phyloP scores from a whole-genome alignment of 2,888 invertebrate species.

The Macropis europaea region DNA sequence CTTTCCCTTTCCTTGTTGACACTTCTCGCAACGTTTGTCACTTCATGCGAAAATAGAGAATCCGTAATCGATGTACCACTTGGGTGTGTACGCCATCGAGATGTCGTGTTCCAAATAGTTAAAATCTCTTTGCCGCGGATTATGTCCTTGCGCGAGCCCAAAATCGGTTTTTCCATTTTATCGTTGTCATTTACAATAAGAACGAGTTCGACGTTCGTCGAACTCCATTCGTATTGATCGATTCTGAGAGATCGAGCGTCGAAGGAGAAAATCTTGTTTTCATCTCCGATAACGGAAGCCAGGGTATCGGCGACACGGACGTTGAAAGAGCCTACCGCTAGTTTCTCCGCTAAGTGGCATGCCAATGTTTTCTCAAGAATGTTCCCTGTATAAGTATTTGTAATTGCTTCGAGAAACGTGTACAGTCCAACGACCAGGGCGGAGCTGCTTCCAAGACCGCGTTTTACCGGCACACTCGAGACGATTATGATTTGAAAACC shows the following conservation, averaged over 20 bases:
- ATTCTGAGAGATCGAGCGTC: slow-evolving; percentile 3
- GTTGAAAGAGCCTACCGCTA: neutral
- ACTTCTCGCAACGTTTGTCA: neutral
- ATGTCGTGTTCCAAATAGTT: neutral
- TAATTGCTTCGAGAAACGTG: slow-evolving; percentile 47
- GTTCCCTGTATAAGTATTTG: slow-evolving; percentile 11
- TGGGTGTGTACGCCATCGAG: slow-evolving; percentile 23
- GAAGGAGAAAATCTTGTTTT: slow-evolving; percentile 1
- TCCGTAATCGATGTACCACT: neutral
- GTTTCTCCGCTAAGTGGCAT: slow-evolving; percentile 26
- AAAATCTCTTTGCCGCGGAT: neutral
- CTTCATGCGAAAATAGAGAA: slow-evolving; percentile 5
- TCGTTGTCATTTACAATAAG: slow-evolving; percentile 4
- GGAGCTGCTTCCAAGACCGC: slow-evolving; percentile 32
- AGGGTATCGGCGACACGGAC: slow-evolving; percentile 8
- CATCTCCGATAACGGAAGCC: slow-evolving; percentile 6
- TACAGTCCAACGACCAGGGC: slow-evolving; percentile 46
- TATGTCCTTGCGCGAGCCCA: neutral
- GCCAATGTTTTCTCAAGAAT: slow-evolving; percentile 41
- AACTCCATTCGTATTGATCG: neutral
- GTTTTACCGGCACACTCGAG: slow-evolving; percentile 25
- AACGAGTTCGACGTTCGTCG: slow-evolving; percentile 2
- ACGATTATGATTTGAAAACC: slow-evolving; percentile 50
- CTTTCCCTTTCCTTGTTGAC: neutral
- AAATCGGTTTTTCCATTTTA: neutral